Percentiles rank a stretch among this genome's conserved stretches.
phyloP scores from a whole-genome alignment of 2,797 vertebrate genomes.

The Echiichthys vipera region DNA sequence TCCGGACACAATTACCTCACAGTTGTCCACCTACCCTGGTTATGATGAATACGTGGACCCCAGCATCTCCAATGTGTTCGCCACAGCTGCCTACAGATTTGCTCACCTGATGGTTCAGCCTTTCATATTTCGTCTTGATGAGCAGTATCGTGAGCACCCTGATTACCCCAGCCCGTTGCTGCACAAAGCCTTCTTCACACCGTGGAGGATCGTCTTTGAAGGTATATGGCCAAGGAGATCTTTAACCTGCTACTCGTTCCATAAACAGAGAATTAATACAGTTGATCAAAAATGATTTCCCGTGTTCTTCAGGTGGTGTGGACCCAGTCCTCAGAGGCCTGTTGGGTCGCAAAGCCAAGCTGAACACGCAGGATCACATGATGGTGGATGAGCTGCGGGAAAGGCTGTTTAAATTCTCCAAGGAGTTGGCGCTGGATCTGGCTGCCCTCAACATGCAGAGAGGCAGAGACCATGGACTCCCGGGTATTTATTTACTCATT shows the following conservation, averaged over 20 bases:
- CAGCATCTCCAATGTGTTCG: slow-evolving; percentile 88
- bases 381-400: slow-evolving; percentile 78
- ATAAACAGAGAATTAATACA: neutral
- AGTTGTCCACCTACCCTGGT: slow-evolving; percentile 79
- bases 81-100: slow-evolving; percentile 88
- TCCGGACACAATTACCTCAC: slow-evolving; percentile 37
- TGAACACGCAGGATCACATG: slow-evolving; percentile 75
- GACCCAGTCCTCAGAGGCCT: slow-evolving; percentile 83
- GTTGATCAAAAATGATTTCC: neutral
- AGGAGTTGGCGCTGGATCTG: slow-evolving; percentile 83
- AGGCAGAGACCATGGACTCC: slow-evolving; percentile 89
- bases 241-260: slow-evolving; percentile 49
- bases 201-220: slow-evolving; percentile 78
- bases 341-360: slow-evolving; percentile 74
- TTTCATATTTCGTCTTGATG: slow-evolving; percentile 82
- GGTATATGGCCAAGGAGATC: no score
- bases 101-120: slow-evolving; percentile 87
- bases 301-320: slow-evolving; percentile 76
- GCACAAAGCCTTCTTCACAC: slow-evolving; percentile 81
- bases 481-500: slow-evolving; percentile 76
- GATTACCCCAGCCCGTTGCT: slow-evolving; percentile 71
- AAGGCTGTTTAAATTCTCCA: slow-evolving; percentile 75
- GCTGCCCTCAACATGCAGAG: slow-evolving; percentile 90
- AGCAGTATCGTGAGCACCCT: slow-evolving; percentile 70
- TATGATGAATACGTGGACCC: slow-evolving; percentile 86